Evolutionary conservation across 2,888 invertebrate genomes (phyloP), one percentile per base, ranked within the genome.

Genomic region (Psylliodes chrysocephalus): DNA sequence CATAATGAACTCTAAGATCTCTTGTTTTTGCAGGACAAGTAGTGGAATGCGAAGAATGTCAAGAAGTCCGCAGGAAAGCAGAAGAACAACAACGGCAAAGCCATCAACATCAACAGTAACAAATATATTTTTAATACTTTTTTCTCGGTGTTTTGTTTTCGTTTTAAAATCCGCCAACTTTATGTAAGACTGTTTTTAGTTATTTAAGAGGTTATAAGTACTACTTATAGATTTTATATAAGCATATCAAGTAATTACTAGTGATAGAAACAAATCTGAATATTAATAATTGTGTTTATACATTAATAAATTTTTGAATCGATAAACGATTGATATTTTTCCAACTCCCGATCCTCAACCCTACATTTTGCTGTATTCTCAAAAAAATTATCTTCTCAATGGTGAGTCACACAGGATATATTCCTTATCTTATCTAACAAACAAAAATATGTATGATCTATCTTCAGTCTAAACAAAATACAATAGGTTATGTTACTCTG

Each of bases 21-120:
- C n/a, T 51, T 56, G 4, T 62, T 57, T 38, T 60, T 62, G 4
- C 10, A 65, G 64, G 56, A 15, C 22, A 61, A 18, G 61, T 40
- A 15, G 12, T 54, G 1, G 71, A 71, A 49, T 71, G 70, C 25
- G 54, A 63, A 19, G 70, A 71, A 53, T 70, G 71, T 40, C 12
- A 53, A 33, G 61, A 67, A 52, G 49, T 66, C n/a, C 51, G 40
- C 7, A 59, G 60, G 22, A 49, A 69, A 35, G 47, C 55, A 22
- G 60, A 66, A 30, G 42, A 60, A 30, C 28, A 62, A 18, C 49
- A 33, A 5, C 52, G 40, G 2, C 44, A 35, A 10, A 22, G 35
- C 14, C 44, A 60, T 5, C 17, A 40, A 17, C 22, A 54, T 15
- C 33, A 60, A 5, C 12, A 56, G 10, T 25, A 40, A 2, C 17